These are phyloP conservation scores for Acanthis flammea DNA, from an alignment of 2,797 vertebrate species.

Conservation along the genomic window DNA sequence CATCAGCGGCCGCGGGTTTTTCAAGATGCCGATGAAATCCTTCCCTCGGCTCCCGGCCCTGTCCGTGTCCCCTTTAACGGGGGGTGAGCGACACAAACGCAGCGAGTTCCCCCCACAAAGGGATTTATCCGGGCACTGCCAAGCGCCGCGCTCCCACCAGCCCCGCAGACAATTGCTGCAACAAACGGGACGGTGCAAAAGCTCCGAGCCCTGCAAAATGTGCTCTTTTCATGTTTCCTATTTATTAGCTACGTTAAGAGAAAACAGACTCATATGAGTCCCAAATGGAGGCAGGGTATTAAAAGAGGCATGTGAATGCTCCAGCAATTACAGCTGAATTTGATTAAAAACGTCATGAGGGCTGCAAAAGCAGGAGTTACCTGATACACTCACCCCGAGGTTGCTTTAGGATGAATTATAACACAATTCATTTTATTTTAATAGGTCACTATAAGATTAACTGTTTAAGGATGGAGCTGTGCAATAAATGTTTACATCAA, in stretches of 20 bases:
- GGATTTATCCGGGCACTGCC: not conserved
- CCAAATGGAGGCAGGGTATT: constrained; percentile 57
- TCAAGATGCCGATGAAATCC: not conserved
- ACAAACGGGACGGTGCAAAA: constrained; percentile 23
- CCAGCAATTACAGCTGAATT: constrained; percentile 68
- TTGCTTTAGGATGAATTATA: constrained; percentile 73
- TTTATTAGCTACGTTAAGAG: constrained; percentile 62
- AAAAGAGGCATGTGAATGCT: constrained; percentile 59
- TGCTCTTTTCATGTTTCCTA: constrained; percentile 54
- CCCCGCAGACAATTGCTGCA: not conserved
- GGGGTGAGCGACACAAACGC: not conserved
- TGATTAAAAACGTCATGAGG: constrained; percentile 67
- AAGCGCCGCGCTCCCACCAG: not conserved
- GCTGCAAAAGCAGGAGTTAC: constrained; percentile 59
- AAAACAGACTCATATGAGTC: constrained; percentile 65
- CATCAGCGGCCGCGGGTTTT: not conserved
- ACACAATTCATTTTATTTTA: constrained; percentile 74
- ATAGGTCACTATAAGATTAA: constrained; percentile 74
- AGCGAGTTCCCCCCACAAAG: not conserved
- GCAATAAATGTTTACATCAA: constrained; percentile 69
- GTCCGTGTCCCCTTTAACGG: not conserved
- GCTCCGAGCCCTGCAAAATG: not conserved
- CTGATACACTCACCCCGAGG: constrained; percentile 63
- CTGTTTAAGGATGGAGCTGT: constrained; percentile 66
- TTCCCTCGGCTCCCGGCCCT: not conserved